Evolutionary conservation across 1,140 invertebrate genomes (phyloP), one percentile per base, ranked within the genome.

Genomic region (Saccostrea glomerata): DNA sequence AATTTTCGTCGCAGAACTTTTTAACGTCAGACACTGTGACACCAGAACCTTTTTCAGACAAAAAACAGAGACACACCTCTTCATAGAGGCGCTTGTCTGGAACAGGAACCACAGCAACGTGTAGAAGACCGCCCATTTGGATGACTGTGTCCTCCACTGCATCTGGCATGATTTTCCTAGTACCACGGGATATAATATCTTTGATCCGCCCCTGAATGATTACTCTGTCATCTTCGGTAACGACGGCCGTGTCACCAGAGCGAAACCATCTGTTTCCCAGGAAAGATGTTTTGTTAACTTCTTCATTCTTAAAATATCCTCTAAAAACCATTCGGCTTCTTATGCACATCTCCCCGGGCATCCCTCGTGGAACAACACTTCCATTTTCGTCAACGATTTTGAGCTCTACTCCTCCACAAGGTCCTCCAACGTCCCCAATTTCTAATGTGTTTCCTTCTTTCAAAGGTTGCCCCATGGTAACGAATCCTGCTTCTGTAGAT

Each of bases 231-330:
- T 90, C 36, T 9, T 87, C 55, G 4, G 83, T 89, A 20, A 89
- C 87, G 12, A 58, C 82, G 3, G 88, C 90, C 1, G 86, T 54
- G 56, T 92, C 91, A 11, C 89, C 91, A 2, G 89, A 91, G 82
- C 85, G 86, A 56, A 73, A 92, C 91, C 91, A 92, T 12, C 86
- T 85, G 15, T 86, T 86, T 17, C n/a, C n/a, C n/a, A 89, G 63
- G 23, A 89, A 84, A 6, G 70, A 82, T 73, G 84, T 63, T 4
- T 54, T 73, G 20, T 83, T 92, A 25, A 86, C 73, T 30, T 87
- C 86, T n/a, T 66, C 55, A 82, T 89, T 86, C 25, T 87, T 86
- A 40, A 85, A 86, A 83, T 91, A 91, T 47, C 87, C 89, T n/a
- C 30, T 70, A 20, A 89, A 87, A 30, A 82, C 13, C 4, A n/a